Evolutionary conservation across 2,797 vertebrate species (phyloP).

Genomic region (Alauda arvensis): DNA sequence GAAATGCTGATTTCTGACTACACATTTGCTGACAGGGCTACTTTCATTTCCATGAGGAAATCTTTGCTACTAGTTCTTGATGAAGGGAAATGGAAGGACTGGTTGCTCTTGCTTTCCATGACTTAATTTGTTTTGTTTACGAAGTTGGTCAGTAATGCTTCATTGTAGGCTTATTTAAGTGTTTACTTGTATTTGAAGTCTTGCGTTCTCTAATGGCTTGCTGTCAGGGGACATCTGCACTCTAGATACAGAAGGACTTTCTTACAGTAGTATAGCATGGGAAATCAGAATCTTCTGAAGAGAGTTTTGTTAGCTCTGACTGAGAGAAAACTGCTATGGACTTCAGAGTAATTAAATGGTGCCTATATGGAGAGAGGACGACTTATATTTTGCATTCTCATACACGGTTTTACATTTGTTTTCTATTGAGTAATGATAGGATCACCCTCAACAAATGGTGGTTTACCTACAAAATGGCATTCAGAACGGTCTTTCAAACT

Average conservation of each 20-base stretch:
- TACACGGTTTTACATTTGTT: neutral
- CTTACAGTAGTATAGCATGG: neutral
- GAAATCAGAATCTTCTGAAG: neutral
- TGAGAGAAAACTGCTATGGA: neutral
- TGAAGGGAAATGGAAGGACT: neutral
- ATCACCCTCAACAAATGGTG: neutral
- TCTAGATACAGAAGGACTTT: neutral
- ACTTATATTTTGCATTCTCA: neutral
- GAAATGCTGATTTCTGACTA: slow-evolving; percentile 50
- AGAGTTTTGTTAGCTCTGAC: neutral
- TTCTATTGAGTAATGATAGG: neutral
- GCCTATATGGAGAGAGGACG: neutral
- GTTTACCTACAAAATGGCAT: neutral
- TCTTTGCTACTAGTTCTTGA: neutral
- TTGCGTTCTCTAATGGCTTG: neutral
- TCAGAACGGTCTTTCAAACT: neutral
- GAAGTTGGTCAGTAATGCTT: neutral
- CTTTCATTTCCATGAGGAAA: slow-evolving; percentile 59
- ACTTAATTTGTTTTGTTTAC: neutral
- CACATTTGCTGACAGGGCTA: slow-evolving; percentile 46
- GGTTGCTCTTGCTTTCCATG: neutral
- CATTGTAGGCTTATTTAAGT: neutral
- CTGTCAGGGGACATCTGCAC: neutral
- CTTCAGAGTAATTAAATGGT: neutral
- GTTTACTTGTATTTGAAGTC: neutral